A percentile compares a stretch with the other conserved stretches of the same genome.
Evolutionary conservation across 2,888 invertebrate species (phyloP).

Genomic region (Spilarctia lutea): DNA sequence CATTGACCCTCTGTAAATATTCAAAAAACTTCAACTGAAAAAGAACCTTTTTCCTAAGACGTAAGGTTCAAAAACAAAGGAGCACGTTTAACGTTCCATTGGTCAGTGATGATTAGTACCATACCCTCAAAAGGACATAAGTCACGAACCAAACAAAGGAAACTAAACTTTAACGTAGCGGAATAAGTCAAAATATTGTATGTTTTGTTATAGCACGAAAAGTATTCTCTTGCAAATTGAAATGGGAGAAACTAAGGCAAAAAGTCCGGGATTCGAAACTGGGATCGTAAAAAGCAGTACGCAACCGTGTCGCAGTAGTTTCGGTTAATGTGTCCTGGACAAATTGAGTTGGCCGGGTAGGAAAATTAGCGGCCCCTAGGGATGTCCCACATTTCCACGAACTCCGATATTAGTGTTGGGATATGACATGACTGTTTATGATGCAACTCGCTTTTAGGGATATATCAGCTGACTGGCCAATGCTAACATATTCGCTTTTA

Average conservation of each 20-base stretch:
- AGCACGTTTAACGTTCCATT: constrained; percentile 39
- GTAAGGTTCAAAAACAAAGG: constrained; percentile 51
- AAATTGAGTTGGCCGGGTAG: constrained; percentile 83
- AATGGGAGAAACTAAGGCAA: constrained; percentile 73
- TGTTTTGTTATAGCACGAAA: constrained; percentile 47
- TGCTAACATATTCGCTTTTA: neutral
- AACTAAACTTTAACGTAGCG: constrained; percentile 48
- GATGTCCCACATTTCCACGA: constrained; percentile 51
- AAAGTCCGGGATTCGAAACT: constrained; percentile 67
- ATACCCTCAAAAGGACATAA: constrained; percentile 58
- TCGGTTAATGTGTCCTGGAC: constrained; percentile 82
- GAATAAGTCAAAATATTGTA: constrained; percentile 34
- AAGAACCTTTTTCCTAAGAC: constrained; percentile 36
- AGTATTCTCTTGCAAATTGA: constrained; percentile 80
- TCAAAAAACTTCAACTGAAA: constrained; percentile 48
- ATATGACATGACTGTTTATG: constrained; percentile 56
- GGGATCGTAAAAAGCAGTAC: constrained; percentile 79
- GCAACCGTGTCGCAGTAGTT: constrained; percentile 81
- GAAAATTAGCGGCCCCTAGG: constrained; percentile 80
- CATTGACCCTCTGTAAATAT: constrained; percentile 74
- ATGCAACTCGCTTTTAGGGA: constrained; percentile 36
- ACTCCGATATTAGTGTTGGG: constrained; percentile 42
- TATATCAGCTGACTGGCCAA: neutral
- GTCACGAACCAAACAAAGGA: constrained; percentile 35
- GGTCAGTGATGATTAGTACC: constrained; percentile 81